Conservation (phyloP, 2,888 invertebrate species). For the Carcina quercana region DNA sequence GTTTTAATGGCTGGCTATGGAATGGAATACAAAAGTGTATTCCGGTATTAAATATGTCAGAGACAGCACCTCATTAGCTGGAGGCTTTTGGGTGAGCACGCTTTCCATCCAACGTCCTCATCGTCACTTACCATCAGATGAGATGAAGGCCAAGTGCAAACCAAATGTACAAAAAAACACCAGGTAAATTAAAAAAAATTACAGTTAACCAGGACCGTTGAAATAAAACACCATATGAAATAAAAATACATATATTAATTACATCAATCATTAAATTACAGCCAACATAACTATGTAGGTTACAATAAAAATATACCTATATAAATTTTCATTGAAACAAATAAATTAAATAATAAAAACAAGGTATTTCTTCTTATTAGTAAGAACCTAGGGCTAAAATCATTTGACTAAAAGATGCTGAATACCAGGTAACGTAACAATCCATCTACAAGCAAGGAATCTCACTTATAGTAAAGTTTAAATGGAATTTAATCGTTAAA, state of each 20-base stretch:
- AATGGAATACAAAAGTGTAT: no score
- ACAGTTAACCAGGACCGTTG: no score
- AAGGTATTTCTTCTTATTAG: constrained; percentile 64
- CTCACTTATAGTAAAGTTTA: constrained; percentile 63
- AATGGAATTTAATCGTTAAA: constrained; percentile 71
- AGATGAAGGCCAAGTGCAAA: no score
- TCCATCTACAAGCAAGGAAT: constrained; percentile 68
- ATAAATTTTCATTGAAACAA: constrained; percentile 71
- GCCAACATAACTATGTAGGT: constrained; percentile 74
- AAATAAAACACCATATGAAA: constrained; percentile 58
- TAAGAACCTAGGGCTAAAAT: constrained; percentile 64
- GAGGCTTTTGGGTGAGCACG: no score
- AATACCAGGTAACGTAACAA: constrained; percentile 68
- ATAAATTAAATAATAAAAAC: constrained; percentile 74
- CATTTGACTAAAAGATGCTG: constrained; percentile 66
- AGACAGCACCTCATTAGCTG: no score
- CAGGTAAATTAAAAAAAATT: no score
- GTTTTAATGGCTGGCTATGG: no score
- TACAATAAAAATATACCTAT: constrained; percentile 74
- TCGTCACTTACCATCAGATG: no score
- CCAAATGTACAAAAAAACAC: no score
- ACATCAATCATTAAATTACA: constrained; percentile 75
- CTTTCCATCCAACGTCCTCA: no score
- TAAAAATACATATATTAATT: constrained; percentile 76
- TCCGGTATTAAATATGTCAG: no score